Base-by-base conservation (phyloP, 1,140 invertebrate species). In the Mylabris phalerata region DNA sequence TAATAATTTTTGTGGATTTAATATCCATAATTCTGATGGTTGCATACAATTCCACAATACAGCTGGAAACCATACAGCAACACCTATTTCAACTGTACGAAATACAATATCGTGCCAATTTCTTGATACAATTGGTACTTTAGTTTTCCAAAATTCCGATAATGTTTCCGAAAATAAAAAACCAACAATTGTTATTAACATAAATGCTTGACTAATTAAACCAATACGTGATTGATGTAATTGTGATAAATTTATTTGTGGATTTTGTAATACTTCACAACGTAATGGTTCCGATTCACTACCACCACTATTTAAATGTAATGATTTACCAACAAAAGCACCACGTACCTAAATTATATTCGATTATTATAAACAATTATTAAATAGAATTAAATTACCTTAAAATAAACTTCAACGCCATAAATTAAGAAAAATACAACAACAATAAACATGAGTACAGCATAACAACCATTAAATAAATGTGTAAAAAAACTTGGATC, bases 341-440 rank as follows among this genome's bases (percentile, higher is more conserved):
- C 78, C 77, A 45, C 77, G 63, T 32, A 73, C 66, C 69, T 72
- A 48, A n/a, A 51, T 46, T 60, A 45, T 43, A 11, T 59, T 47
- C 10, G 41, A 55, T 43, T 25, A 9, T 43, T 43, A 19, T 32
- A 26, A 27, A 4, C 9, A 48, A 13, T 48, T 48, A 48, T 48
- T 6, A 41, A 51, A 42, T 11, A 11, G 3, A 51, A 32, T 26
- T 11, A 52, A 65, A 70, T 78, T 74, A 95, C 89, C 83, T 95
- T 95, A 71, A 96, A 94, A 73, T 88, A 96, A 2, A 96, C 92
- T 79, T 95, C 92, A 7, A 95, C 89, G 25, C 93, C 93, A 75
- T 96, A 97, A 52, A 95, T 93, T 38, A 97, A 82, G 75, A 95
- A 96, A 76, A 95, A 94, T 5, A 95, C 80, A 25, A 96, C 91